Conservation (phyloP, 1,140 invertebrate species). For the Leptinotarsa undecemlineata region DNA sequence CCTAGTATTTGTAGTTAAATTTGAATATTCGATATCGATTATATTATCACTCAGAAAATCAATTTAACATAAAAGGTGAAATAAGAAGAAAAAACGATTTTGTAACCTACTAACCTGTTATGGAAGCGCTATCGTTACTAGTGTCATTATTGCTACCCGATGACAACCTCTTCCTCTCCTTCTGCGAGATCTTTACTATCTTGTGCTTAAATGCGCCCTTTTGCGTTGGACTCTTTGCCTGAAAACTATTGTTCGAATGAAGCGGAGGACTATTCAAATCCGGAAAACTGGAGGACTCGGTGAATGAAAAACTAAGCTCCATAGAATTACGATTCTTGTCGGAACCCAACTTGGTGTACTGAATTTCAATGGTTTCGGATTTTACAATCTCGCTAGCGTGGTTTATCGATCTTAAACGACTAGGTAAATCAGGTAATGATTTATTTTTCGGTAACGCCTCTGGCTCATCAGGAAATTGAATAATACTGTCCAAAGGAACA, state of each 20-base stretch:
- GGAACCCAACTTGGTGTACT: conserved; percentile 40
- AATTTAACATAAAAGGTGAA: too few relatives aligned
- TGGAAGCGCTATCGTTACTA: background rate
- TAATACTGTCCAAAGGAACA: conserved; percentile 28
- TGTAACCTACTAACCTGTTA: background rate
- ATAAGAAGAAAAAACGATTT: background rate
- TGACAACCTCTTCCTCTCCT: conserved; percentile 60
- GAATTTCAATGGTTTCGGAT: conserved; percentile 39
- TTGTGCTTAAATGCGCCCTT: conserved; percentile 45
- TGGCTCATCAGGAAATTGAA: conserved; percentile 36
- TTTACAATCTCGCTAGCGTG: conserved; percentile 55
- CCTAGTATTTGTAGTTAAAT: too few relatives aligned
- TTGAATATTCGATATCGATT: too few relatives aligned
- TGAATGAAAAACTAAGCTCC: conserved; percentile 34
- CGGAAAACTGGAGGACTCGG: conserved; percentile 39
- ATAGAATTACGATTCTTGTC: conserved; percentile 14
- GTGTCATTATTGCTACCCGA: conserved; percentile 39
- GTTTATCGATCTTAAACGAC: conserved; percentile 58
- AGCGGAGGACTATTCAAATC: conserved; percentile 39
- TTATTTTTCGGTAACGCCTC: conserved; percentile 12
- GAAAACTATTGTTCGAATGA: conserved; percentile 7
- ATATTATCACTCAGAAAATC: too few relatives aligned
- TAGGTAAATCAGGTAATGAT: conserved; percentile 48
- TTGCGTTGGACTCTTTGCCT: conserved; percentile 33
- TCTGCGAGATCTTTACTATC: conserved; percentile 62